Conservation (phyloP, 2,113 vertebrate species). For the Barnardius zonarius region DNA sequence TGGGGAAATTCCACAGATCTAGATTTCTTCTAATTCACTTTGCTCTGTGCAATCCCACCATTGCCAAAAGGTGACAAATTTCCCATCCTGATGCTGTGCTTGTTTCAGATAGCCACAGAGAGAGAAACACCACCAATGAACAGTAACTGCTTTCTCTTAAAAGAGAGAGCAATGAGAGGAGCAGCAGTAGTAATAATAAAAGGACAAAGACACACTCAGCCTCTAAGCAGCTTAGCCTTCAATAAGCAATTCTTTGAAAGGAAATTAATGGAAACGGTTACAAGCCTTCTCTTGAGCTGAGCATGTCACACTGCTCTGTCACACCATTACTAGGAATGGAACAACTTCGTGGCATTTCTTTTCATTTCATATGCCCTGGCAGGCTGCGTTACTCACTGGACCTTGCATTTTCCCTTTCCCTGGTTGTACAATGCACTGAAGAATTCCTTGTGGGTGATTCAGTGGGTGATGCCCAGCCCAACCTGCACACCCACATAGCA, state of each 20-base stretch:
- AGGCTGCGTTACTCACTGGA: slow-evolving; percentile 45
- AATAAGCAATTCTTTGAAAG: slow-evolving; percentile 58
- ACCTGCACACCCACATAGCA: neutral
- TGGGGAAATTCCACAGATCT: neutral
- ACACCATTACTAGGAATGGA: slow-evolving; percentile 3
- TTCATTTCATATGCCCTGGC: slow-evolving; percentile 44
- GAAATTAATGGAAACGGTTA: slow-evolving; percentile 66
- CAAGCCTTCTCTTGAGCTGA: neutral
- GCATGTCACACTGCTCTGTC: slow-evolving; percentile 39
- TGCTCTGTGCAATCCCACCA: neutral
- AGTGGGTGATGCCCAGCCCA: neutral
- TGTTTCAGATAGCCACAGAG: neutral
- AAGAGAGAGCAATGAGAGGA: neutral
- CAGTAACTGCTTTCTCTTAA: neutral
- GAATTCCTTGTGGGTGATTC: slow-evolving; percentile 37
- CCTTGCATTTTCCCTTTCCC: neutral
- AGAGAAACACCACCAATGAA: neutral
- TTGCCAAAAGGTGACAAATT: slow-evolving; percentile 5
- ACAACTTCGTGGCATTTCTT: slow-evolving; percentile 34
- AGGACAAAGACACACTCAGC: slow-evolving; percentile 24
- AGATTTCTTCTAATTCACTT: neutral
- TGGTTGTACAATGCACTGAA: neutral
- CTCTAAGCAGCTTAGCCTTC: slow-evolving; percentile 39
- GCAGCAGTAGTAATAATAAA: neutral
- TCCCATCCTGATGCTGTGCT: neutral